Evolutionary conservation across 2,797 vertebrate genomes (phyloP).

Genomic region (Taenioides sp.): DNA sequence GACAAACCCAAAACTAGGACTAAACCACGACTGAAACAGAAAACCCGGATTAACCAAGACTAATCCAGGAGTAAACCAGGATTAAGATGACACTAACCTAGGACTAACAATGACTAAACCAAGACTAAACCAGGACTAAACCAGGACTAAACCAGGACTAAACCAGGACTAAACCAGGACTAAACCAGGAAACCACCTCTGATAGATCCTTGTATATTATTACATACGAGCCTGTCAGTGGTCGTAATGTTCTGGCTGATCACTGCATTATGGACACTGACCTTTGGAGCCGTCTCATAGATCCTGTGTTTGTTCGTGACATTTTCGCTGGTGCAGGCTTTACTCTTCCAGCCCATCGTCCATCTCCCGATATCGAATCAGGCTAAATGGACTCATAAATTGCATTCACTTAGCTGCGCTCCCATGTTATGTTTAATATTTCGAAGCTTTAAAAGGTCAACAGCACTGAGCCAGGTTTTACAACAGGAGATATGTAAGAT

Average conservation of each 20-base stretch:
- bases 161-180: too few relatives aligned
- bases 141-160: too few relatives aligned
- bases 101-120: slow-evolving; percentile 17
- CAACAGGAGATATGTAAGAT: slow-evolving; percentile 20
- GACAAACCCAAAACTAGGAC: too few relatives aligned
- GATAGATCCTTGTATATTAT: too few relatives aligned
- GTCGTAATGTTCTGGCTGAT: slow-evolving; percentile 34
- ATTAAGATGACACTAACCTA: slow-evolving; percentile 62
- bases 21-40: too few relatives aligned
- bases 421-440: slow-evolving; percentile 67
- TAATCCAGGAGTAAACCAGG: slow-evolving; percentile 32
- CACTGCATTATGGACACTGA: neutral
- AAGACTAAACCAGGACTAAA: too few relatives aligned
- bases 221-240: neutral
- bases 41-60: too few relatives aligned
- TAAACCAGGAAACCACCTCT: too few relatives aligned
- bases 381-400: slow-evolving; percentile 71
- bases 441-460: slow-evolving; percentile 65
- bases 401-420: slow-evolving; percentile 68
- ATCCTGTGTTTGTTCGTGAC: slow-evolving; percentile 40
- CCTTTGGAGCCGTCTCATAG: slow-evolving; percentile 30
- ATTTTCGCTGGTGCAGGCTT: slow-evolving; percentile 54
- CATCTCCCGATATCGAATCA: slow-evolving; percentile 68
- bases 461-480: slow-evolving; percentile 53
- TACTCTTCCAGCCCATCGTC: slow-evolving; percentile 57